Evolutionary conservation across 1,140 invertebrate species (phyloP).

Genomic region (Drosophila busckii): DNA sequence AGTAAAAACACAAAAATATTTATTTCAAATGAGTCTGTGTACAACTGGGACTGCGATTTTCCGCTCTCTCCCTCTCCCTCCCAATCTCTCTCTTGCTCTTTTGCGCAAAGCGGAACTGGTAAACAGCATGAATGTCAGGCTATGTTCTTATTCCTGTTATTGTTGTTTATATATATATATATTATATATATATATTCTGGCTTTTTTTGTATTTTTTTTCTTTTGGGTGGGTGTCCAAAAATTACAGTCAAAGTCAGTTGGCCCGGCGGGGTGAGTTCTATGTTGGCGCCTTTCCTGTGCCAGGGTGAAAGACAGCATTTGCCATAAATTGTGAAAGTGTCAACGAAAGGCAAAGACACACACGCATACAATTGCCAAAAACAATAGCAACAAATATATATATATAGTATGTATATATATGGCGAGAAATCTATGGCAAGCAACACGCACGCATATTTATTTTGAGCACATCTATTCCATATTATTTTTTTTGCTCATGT

Average conservation of each 20-base stretch:
- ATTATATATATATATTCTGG: constrained; percentile 3
- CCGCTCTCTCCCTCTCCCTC: too few relatives aligned
- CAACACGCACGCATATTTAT: constrained; percentile 76
- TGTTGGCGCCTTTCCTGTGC: constrained; percentile 60
- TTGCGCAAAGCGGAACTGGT: constrained; percentile 65
- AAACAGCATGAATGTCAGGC: constrained; percentile 47
- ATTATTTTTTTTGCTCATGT: constrained; percentile 23
- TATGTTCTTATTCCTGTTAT: constrained; percentile 10
- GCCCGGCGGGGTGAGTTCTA: constrained; percentile 17
- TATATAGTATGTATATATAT: background rate
- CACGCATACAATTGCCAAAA: constrained; percentile 30
- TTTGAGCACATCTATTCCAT: constrained; percentile 66
- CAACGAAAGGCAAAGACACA: constrained; percentile 72
- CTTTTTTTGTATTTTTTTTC: constrained; percentile 32
- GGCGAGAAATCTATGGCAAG: constrained; percentile 44
- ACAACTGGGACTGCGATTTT: constrained; percentile 55
- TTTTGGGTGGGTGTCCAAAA: constrained; percentile 60
- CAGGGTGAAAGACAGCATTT: constrained; percentile 70
- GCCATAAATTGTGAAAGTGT: constrained; percentile 76
- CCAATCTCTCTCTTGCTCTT: too few relatives aligned
- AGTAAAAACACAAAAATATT: constrained; percentile 77
- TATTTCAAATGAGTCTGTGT: constrained; percentile 75
- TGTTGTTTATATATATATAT: background rate
- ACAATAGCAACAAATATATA: background rate
- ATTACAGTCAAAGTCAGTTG: constrained; percentile 50